phyloP scores from a whole-genome alignment of 2,888 invertebrate species.

The Mellilla xanthometata region DNA sequence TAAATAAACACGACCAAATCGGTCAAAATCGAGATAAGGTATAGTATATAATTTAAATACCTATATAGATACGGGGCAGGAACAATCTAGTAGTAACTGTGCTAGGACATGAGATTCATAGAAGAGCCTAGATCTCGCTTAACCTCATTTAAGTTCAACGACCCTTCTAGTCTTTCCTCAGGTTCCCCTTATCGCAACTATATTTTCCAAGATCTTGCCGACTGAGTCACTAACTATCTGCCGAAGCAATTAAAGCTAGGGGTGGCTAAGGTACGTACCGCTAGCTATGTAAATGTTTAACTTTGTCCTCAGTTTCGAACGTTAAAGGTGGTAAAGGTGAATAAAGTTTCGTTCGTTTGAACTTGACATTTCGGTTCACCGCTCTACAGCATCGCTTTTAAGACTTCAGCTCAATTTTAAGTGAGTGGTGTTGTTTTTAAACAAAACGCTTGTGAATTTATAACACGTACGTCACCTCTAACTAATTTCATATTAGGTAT shows the following conservation, averaged over 20 bases:
- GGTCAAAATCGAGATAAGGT: too few relatives aligned
- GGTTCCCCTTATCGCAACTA: slow-evolving; percentile 22
- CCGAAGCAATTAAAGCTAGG: slow-evolving; percentile 29
- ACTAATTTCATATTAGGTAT: too few relatives aligned
- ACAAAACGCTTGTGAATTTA: too few relatives aligned
- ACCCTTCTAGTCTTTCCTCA: background rate
- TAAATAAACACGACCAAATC: too few relatives aligned
- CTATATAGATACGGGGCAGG: too few relatives aligned
- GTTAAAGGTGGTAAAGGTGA: slow-evolving; percentile 24
- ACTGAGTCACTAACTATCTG: slow-evolving; percentile 26
- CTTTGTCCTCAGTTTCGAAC: slow-evolving; percentile 24
- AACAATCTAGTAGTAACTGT: too few relatives aligned
- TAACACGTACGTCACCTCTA: too few relatives aligned
- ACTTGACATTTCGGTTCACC: slow-evolving; percentile 25
- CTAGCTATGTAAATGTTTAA: slow-evolving; percentile 29
- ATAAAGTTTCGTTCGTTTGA: slow-evolving; percentile 19
- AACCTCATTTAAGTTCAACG: too few relatives aligned
- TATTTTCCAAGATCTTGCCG: slow-evolving; percentile 24
- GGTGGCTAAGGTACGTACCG: slow-evolving; percentile 20
- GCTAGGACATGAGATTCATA: too few relatives aligned
- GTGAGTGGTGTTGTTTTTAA: too few relatives aligned
- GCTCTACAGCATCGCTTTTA: slow-evolving; percentile 14
- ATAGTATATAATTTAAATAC: too few relatives aligned
- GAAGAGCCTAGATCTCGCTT: too few relatives aligned
- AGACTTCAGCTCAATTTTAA: background rate